Evolutionary conservation across 2,113 vertebrate species (phyloP).

Genomic region (Odobenus rosmarus): DNA sequence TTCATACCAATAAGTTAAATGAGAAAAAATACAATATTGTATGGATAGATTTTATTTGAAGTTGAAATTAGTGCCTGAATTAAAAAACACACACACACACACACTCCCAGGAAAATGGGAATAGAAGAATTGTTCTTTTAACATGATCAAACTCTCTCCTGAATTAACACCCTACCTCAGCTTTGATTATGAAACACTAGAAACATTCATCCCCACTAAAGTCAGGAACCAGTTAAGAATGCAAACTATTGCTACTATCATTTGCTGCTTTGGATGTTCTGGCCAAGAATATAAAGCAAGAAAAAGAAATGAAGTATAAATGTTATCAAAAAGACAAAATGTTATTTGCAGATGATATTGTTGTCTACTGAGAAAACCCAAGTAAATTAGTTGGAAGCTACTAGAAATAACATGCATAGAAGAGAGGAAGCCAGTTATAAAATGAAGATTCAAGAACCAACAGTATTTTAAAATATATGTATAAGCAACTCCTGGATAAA

Average conservation of each 20-base stretch:
- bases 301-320: neutral
- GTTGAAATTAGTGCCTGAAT: slow-evolving; percentile 30
- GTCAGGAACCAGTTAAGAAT: neutral
- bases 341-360: neutral
- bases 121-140: neutral
- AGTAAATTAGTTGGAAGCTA: neutral
- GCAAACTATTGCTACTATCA: neutral
- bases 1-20: neutral
- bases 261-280: neutral
- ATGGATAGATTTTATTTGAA: slow-evolving; percentile 26
- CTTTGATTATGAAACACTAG: neutral
- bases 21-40: neutral
- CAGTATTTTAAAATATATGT: neutral
- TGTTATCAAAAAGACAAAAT: neutral
- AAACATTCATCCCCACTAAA: neutral
- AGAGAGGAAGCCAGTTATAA: neutral
- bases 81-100: neutral
- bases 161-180: neutral
- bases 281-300: neutral
- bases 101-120: neutral
- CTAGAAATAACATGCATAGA: neutral
- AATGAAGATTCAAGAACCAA: neutral
- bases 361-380: neutral
- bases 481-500: neutral
- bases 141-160: neutral